Conservation (phyloP, 2,888 invertebrate species). For the Pristionchus japonicus region DNA sequence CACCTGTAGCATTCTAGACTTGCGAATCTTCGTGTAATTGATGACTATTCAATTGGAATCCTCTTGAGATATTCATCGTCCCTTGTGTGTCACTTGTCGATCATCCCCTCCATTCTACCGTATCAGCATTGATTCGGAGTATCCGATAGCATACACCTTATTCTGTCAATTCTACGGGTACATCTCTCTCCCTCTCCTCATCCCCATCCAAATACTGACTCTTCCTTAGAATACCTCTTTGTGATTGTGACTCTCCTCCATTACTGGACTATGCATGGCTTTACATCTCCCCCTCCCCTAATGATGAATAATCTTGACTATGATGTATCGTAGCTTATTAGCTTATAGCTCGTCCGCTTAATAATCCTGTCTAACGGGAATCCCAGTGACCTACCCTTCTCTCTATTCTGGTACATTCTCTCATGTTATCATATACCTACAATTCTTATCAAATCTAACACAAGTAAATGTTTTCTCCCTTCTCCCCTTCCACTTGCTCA, state of each 20-base stretch:
- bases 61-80: neutral
- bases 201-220: neutral
- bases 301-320: neutral
- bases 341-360: no score
- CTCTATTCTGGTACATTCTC: neutral
- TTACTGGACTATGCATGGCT: neutral
- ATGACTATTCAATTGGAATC: no score
- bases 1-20: neutral
- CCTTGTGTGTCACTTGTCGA: neutral
- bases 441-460: neutral
- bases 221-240: neutral
- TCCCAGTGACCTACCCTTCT: constrained; percentile 3
- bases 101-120: neutral
- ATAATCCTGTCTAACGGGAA: neutral
- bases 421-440: neutral
- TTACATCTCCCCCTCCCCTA: neutral
- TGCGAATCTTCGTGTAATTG: neutral
- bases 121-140: neutral
- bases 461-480: neutral
- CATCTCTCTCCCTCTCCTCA: neutral
- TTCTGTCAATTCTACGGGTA: neutral
- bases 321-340: neutral
- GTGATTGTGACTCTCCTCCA: constrained; percentile 17
- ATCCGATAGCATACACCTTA: neutral
- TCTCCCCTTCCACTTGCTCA: constrained; percentile 23